Evolutionary conservation across 1,140 invertebrate genomes (phyloP).

Genomic region (Ylistrum balloti): DNA sequence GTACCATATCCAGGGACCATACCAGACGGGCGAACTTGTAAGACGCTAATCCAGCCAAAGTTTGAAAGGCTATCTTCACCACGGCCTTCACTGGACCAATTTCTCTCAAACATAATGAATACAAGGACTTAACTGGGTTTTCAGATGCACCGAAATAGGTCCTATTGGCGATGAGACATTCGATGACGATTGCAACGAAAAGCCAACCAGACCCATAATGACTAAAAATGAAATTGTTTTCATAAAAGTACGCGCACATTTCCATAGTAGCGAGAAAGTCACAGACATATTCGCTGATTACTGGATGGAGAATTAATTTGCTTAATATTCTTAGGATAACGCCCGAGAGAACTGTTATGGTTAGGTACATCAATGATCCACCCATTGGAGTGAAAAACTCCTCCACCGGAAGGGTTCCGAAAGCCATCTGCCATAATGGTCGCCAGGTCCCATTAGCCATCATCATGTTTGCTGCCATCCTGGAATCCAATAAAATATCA

Average conservation of each 20-base stretch:
- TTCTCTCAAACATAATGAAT: constrained; percentile 61
- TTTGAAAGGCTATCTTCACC: constrained; percentile 69
- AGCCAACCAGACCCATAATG: constrained; percentile 75
- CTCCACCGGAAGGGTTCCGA: constrained; percentile 60
- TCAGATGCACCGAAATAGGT: constrained; percentile 75
- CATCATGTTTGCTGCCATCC: not conserved
- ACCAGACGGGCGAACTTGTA: constrained; percentile 75
- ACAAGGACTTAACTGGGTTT: constrained; percentile 75
- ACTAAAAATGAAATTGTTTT: constrained; percentile 79
- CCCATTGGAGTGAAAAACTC: constrained; percentile 73
- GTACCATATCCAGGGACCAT: constrained; percentile 77
- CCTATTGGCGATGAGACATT: constrained; percentile 74
- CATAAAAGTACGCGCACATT: constrained; percentile 79
- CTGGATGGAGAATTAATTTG: constrained; percentile 62
- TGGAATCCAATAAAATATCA: no score
- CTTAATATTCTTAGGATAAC: constrained; percentile 69
- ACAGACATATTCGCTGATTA: constrained; percentile 61
- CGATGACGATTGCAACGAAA: constrained; percentile 71
- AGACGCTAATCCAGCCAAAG: constrained; percentile 74
- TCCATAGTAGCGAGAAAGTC: constrained; percentile 77
- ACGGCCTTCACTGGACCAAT: constrained; percentile 62
- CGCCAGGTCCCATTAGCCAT: constrained; percentile 63
- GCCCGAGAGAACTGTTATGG: constrained; percentile 71
- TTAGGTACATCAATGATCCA: constrained; percentile 75
- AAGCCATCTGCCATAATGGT: constrained; percentile 56